Evolutionary conservation across 2,113 vertebrate species (phyloP), one percentile per base, ranked within the genome.

Genomic region (Procapra przewalskii): DNA sequence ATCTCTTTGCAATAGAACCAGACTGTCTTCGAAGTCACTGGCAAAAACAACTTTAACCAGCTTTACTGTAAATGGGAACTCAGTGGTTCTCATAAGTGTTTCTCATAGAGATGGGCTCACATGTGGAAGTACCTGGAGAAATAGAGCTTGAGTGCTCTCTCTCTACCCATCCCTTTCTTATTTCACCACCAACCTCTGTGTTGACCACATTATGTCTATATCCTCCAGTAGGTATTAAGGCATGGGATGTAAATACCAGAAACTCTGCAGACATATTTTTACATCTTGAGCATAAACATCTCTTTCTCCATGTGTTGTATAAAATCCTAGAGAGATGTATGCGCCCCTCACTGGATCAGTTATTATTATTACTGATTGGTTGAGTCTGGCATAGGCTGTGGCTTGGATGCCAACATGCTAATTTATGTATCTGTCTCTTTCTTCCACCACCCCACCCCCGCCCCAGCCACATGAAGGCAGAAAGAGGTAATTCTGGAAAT

Each of bases 371-470:
- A 23, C 4, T 64, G 6, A 81, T 9, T 19, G 31, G 25, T 40
- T 27, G 60, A 50, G 2, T 81, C 13, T 82, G 29, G 23, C 48
- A 1, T 25, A 3, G 31, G 15, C 25, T 59, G 15, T 80, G 29
- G 10, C 36, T 71, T 4, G 15, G 19, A 33, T 4, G 29, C 6
- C 7, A 55, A 6, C 3, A 1, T 8, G 33, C 21, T 86, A 50
- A 43, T 23, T 71, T 67, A 43, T 29, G 48, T 25, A 15, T 27
- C 11, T 71, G 16, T 14, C 27, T 36, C 3, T 7, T 3, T 80
- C 3, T 10, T 25, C 3, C 5, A 0, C 6, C 7, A 0, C 1
- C 7, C 7, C 11, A 3, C 19, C 79, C 9, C 16, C 0, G 0
- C 2, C 11, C 31, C 14, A 81, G n/a, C 5, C 31, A 25, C 12